Base-by-base conservation (phyloP, 2,113 vertebrate genomes). In the Azemiops feae region DNA sequence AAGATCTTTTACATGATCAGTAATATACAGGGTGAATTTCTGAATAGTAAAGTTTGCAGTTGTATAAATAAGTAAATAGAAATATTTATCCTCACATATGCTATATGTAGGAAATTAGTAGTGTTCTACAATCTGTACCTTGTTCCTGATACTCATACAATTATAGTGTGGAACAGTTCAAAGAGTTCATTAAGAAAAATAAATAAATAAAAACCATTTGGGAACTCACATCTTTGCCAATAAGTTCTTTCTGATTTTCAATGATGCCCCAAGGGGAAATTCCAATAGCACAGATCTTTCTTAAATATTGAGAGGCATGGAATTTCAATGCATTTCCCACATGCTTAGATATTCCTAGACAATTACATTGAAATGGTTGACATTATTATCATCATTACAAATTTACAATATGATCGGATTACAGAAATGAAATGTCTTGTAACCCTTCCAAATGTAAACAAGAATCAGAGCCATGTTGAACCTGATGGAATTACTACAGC, bases 181-280 rank as follows among this genome's bases (percentile, higher is more conserved):
- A 88, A 88, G 11, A 34, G 45, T n/a, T 27, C 14, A n/a, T 88
- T 88, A n/a, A 88, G 27, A 54, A 20, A 88, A 0, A 91, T 92
- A 34, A 58, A 0, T 0, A 93, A 12, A 90, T 93, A 91, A 39
- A 89, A 30, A 93, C 87, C 1, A 43, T 64, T 53, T 43, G 95
- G 18, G 92, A 89, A 97, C 98, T 98, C 95, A 99, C 99, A 96
- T 99, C 98, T 98, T 97, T 98, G 95, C 99, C 99, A 91, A 99
- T 97, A 27, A 99, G 98, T 96, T 99, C 99, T 23, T 92, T 97
- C 96, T 98, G 98, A 96, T 99, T 99, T 96, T 99, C 99, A 94
- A 99, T 98, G 94, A 98, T 97, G 88, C 99, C 99, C 99, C 99
- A 99, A 0, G 99, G 98, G 74, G 98, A 98, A 93, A 99, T 98